Evolutionary conservation across 1,140 invertebrate species (phyloP), one percentile per base, ranked within the genome.

Genomic region (Myzus persicae): DNA sequence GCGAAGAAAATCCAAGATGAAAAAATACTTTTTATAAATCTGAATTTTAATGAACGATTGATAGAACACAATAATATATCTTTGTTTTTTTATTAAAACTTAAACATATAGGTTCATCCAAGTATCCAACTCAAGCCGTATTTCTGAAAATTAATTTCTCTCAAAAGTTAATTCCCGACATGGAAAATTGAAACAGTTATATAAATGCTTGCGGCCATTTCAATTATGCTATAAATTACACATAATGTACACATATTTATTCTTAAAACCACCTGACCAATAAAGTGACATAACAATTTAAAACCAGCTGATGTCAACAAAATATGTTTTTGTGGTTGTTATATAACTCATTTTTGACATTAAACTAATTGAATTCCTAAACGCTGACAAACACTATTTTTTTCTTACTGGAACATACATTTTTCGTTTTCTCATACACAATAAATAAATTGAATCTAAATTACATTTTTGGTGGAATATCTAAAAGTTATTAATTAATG

Each of bases 271-370:
- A 87, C 42, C 84, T 46, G 31, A 18, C 84, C 26, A 46, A 84
- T 42, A 84, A 40, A 40, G 9, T 84, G 82, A 24, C 40, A 42
- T 26, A 31, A 42, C 24, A 11, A 87, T 87, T 85, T 87, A 44
- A 87, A 46, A 46, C 42, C 18, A 22, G 84, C 84, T 44, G 42
- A 87, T 31, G 42, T 20, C 8, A 44, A 87, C 84, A n/a, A 87
- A 87, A 87, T 18, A 26, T 11, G 42, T 44, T 87, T 85, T 44
- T 44, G 42, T 46, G 9, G 18, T 87, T n/a, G 31, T 87, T 46
- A 84, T 24, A 46, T 44, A 87, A 87, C 42, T 87, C 84, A 87
- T 44, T 87, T 87, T 44, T 44, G 84, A 87, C 42, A 44, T 31
- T 46, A 20, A 87, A 84, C 9, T 84, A 84, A 87, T 44, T 87